Conservation (phyloP, 2,113 vertebrate species). For the Pteruthius melanotis region DNA sequence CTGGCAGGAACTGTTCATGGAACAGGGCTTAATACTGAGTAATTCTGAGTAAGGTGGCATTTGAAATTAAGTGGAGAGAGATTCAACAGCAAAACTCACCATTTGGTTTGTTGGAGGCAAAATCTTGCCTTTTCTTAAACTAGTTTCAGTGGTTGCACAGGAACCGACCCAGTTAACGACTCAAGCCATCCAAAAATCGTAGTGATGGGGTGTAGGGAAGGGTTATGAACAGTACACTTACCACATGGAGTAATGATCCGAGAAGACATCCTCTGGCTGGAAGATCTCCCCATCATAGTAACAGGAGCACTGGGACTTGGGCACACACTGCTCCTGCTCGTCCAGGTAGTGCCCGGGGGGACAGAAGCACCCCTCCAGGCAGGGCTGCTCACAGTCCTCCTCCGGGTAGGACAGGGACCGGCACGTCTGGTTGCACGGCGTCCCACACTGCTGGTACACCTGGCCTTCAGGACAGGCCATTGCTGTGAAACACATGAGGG, state of each 20-base stretch:
- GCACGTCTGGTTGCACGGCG: conserved; percentile 85
- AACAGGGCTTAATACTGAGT: background rate
- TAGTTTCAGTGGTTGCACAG: background rate
- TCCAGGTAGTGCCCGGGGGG: conserved; percentile 81
- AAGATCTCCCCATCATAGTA: conserved; percentile 91
- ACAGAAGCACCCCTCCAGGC: conserved; percentile 93
- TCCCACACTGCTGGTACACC: conserved; percentile 84
- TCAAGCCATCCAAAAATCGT: background rate
- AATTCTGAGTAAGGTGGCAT: background rate
- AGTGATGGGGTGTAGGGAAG: fast-evolving
- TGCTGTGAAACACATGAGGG: conserved; percentile 58
- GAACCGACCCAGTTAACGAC: background rate
- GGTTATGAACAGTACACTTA: conserved; percentile 22
- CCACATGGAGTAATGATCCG: conserved; percentile 88
- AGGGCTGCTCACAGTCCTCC: conserved; percentile 73
- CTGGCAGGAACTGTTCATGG: background rate
- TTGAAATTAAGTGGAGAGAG: background rate
- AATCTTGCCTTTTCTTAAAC: background rate
- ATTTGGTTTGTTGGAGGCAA: background rate
- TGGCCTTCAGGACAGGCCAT: conserved; percentile 82
- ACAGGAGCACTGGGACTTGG: conserved; percentile 84
- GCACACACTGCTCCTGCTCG: conserved; percentile 82
- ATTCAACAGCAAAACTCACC: background rate
- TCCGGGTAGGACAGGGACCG: conserved; percentile 83
- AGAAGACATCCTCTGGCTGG: conserved; percentile 88